These are phyloP conservation scores for Phalera bucephala DNA, from an alignment of 2,888 invertebrate genomes.

Conservation along the genomic window DNA sequence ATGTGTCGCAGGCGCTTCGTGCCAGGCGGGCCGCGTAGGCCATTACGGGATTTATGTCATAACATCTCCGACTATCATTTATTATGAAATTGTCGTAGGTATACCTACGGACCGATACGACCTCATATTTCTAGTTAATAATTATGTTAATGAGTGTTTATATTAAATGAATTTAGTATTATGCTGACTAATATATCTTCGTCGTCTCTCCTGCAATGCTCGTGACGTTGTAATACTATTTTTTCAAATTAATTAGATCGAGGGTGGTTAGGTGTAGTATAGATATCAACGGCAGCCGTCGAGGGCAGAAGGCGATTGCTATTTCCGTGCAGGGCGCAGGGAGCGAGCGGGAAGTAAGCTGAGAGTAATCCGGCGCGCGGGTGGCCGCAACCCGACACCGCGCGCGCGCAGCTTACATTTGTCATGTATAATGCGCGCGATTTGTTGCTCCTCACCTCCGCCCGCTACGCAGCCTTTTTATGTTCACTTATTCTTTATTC, in stretches of 20 bases:
- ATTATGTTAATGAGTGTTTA: too few species aligned
- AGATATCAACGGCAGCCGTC: slow-evolving; percentile 58
- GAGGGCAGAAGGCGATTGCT: slow-evolving; percentile 69
- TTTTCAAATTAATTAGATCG: slow-evolving; percentile 6
- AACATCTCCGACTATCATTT: slow-evolving; percentile 18
- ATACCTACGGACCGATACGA: too few species aligned
- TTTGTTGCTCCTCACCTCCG: slow-evolving; percentile 75
- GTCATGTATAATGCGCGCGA: slow-evolving; percentile 82
- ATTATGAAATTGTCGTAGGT: too few species aligned
- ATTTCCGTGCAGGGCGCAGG: slow-evolving; percentile 44
- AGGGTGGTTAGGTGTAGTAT: slow-evolving; percentile 38
- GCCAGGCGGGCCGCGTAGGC: slow-evolving; percentile 7
- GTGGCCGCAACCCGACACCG: slow-evolving; percentile 80
- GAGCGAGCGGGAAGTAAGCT: slow-evolving; percentile 72
- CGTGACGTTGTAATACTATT: too few species aligned
- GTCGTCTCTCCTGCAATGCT: too few species aligned
- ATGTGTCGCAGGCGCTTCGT: slow-evolving; percentile 17
- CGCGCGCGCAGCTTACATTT: slow-evolving; percentile 76
- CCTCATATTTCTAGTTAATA: too few species aligned
- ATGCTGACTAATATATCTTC: too few species aligned
- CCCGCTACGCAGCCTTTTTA: slow-evolving; percentile 64
- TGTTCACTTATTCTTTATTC: slow-evolving; percentile 74
- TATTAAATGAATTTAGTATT: too few species aligned
- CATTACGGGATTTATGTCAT: slow-evolving; percentile 31
- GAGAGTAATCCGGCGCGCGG: slow-evolving; percentile 77